Percentiles rank a stretch among this genome's conserved stretches.
Evolutionary conservation across 2,113 vertebrate species (phyloP).

Genomic region (Phalacrocorax carbo): DNA sequence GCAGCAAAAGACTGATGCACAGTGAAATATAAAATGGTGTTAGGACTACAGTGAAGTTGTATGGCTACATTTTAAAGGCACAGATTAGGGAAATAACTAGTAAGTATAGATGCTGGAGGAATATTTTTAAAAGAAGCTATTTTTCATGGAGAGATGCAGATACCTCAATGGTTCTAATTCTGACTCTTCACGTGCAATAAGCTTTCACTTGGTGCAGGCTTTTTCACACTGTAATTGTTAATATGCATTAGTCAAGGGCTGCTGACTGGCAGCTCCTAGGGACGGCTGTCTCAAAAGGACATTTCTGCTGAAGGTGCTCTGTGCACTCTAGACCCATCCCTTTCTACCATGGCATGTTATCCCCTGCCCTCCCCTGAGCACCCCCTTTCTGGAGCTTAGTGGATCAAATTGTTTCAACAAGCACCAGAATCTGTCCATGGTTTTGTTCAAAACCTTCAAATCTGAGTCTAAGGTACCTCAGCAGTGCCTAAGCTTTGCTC

Average conservation of each 20-base stretch:
- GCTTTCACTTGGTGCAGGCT: not conserved
- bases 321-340: not conserved
- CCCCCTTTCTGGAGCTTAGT: not conserved
- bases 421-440: fast-evolving
- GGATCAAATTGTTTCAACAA: not conserved
- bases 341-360: not conserved
- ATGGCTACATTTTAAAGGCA: not conserved
- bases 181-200: not conserved
- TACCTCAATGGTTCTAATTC: not conserved
- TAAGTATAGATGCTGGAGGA: not conserved
- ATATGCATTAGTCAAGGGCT: not conserved
- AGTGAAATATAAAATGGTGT: not conserved
- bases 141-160: not conserved
- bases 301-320: not conserved
- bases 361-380: not conserved
- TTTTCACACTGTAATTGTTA: not conserved
- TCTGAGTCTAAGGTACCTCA: not conserved
- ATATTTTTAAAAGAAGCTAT: not conserved
- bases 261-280: not conserved
- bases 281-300: not conserved
- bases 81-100: not conserved
- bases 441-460: not conserved
- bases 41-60: not conserved
- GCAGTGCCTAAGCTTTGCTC: not conserved
- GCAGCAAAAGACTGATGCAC: not conserved